Base-by-base conservation (phyloP, 2,113 vertebrate genomes). In the Zosterops japonicus region DNA sequence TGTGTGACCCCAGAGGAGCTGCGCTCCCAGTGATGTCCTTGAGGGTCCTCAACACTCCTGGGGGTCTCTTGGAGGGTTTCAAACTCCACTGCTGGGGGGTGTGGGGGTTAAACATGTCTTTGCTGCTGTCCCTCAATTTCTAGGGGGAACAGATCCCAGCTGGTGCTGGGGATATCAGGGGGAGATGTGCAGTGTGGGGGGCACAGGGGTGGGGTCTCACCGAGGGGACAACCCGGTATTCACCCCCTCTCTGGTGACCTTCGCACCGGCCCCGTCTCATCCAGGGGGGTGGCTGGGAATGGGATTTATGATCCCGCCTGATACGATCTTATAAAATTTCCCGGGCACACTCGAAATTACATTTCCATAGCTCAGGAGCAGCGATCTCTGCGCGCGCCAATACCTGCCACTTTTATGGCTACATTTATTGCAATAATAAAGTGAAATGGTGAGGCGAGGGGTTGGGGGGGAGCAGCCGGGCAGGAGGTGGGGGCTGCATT, bases 271-370 rank as follows among this genome's bases (percentile, higher is more conserved):
- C 56, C 39, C 4, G 35, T 17, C 57, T 94, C 79, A 19, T 35
- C 52, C 52, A 6, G 57, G n/a, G 9, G 6, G 35, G 39, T 18
- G 14, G 24, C 27, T 85, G 74, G 87, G 78, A 89, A 93, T 90
- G 96, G 87, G 96, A 97, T 96, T 97, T 97, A 97, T 97, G 96
- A 96, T 96, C 92, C 90, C 65, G 14, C 92, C 93, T 96, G 97
- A 96, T 97, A 97, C 93, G 89, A 97, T 96, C 96, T 97, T 96
- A 97, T 97, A 97, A 97, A 96, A 97, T 97, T 96, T 95, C 95
- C 94, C 53, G 86, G 96, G 96, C 96, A 96, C 96, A 93, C 96
- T 96, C 55, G 89, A 97, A 97, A 97, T 97, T 97, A 97, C 96
- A 97, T 97, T 97, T 97, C 97, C 97, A 97, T 97, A 96, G 96